A percentile compares a stretch with the other conserved stretches of the same genome.
Evolutionary conservation across 35 echinoderm and acorn worm genomes (phyloP).

Genomic region (Eucidaris tribuloides): DNA sequence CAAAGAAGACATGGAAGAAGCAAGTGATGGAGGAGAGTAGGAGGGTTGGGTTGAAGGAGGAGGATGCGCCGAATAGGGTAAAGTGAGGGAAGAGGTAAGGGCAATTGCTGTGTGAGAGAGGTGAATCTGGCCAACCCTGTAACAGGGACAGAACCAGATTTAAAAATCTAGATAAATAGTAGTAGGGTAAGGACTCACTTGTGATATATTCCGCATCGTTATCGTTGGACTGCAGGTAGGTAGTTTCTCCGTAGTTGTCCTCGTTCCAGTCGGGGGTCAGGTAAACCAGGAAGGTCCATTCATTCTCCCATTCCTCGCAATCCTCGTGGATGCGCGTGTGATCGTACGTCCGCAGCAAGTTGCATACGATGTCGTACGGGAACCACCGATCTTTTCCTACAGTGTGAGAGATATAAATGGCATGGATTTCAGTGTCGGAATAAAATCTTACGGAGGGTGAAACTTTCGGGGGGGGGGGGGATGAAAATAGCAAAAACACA

Average conservation of each 20-base stretch:
- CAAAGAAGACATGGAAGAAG: no score
- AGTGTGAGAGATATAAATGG: not conserved
- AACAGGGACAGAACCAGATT: not conserved
- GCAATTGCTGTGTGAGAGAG: no score
- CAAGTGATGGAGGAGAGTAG: no score
- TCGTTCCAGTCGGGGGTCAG: constrained; percentile 62
- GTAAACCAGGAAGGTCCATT: constrained; percentile 96
- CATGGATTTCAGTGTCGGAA: not conserved
- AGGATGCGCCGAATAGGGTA: not conserved
- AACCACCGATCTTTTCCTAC: constrained; percentile 70
- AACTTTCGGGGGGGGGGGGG: no score
- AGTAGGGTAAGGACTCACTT: constrained; percentile 37
- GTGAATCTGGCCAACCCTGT: no score
- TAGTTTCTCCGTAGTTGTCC: constrained; percentile 78
- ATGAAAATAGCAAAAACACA: no score
- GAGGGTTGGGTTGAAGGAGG: no score
- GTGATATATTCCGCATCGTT: constrained; percentile 64
- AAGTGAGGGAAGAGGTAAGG: no score
- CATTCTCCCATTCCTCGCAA: constrained; percentile 67
- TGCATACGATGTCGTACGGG: constrained; percentile 89
- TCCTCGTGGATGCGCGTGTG: constrained; percentile 84
- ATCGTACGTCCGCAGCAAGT: constrained; percentile 73
- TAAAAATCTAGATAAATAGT: no score
- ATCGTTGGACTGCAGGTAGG: constrained; percentile 41
- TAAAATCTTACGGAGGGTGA: no score